Evolutionary conservation across 2,797 vertebrate genomes (phyloP).

Genomic region (Crossoptilon crossoptilon): DNA sequence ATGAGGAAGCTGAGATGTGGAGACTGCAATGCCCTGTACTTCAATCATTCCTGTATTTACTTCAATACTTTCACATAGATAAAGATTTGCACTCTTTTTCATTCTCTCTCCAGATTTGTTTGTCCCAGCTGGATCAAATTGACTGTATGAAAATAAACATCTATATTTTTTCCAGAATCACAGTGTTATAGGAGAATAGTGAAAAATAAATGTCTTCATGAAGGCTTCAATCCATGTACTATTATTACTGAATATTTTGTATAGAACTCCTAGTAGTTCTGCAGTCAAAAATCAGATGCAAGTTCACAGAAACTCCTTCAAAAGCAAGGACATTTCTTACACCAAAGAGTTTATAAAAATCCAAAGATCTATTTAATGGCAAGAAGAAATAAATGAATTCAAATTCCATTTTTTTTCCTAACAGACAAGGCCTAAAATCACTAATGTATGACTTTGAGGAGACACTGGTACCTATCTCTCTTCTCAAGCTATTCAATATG

Average conservation of each 20-base stretch:
- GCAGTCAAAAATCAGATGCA: neutral
- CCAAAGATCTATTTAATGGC: neutral
- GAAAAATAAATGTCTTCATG: neutral
- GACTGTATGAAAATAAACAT: neutral
- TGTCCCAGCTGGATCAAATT: neutral
- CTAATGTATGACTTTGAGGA: neutral
- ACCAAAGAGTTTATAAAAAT: neutral
- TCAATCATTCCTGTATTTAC: neutral
- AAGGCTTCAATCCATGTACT: neutral
- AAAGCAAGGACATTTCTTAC: neutral
- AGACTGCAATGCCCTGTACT: neutral
- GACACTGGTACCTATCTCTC: neutral
- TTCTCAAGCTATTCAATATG: neutral
- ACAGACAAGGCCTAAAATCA: neutral
- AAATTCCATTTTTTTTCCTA: neutral
- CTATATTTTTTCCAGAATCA: neutral
- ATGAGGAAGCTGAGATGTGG: neutral
- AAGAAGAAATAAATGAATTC: neutral
- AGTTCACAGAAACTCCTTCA: neutral
- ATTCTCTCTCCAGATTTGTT: neutral
- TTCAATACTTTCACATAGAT: neutral
- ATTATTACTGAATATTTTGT: neutral
- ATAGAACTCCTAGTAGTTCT: neutral
- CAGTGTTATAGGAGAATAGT: neutral
- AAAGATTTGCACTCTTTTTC: neutral